Evolutionary conservation across 1,140 invertebrate species (phyloP), one percentile per base, ranked within the genome.

Genomic region (Eurosta solidaginis): DNA sequence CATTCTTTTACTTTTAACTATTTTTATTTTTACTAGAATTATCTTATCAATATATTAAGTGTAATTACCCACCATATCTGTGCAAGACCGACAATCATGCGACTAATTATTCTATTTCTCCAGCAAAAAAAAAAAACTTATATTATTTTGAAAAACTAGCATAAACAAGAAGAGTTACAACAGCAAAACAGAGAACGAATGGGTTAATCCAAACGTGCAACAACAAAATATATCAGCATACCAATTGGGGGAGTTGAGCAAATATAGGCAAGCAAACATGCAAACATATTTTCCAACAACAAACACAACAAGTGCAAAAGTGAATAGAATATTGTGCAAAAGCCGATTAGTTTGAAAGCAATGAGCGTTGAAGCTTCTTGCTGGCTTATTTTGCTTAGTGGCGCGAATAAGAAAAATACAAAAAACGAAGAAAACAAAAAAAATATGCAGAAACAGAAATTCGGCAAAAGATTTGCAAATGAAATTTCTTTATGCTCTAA

Each of bases 401-500:
- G n/a, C 45, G 45, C 45, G 12, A 9, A 17, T 27, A 54, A 54
- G 4, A 54, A 29, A 54, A 52, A 52, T 22, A 7, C 20, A 5
- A 52, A 52, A 52, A 20, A 52, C 20, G 4, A 4, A 25, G 1
- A 22, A 52, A 25, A 49, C 29, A 63, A 63, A 29, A 33, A 63
- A 63, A 63, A 54, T 54, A 20, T 59, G 0, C 12, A 17, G 17
- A 59, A 59, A 59, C 27, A 54, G 40, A 42, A 54, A 3, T 25
- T 40, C 9, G 2, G n/a, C 59, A 17, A 40, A 40, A 68, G 59
- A 68, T 68, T 68, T 40, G 59, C 59, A 68, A 68, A 68, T 68
- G 59, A 68, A 68, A 68, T 40, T 68, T 68, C 33, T 68, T 68
- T 68, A 29, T 68, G 59, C 59, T 68, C 59, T 40, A 68, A 68